These are phyloP conservation scores for Bradypus variegatus DNA, from an alignment of 2,797 vertebrate genomes.

Conservation along the genomic window DNA sequence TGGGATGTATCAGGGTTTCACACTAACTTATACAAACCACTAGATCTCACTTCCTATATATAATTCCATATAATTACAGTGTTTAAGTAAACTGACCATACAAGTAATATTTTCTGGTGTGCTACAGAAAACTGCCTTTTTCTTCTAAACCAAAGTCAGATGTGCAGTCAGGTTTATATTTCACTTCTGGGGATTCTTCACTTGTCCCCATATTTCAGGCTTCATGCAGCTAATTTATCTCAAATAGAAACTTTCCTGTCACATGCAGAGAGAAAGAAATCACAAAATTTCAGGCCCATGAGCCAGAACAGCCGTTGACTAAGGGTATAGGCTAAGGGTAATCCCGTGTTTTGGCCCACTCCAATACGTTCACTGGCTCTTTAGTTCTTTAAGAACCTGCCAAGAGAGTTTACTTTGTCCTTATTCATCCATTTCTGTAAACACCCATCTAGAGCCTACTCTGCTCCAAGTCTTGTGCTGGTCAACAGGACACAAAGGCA, in stretches of 20 bases:
- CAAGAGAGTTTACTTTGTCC: slow-evolving; percentile 8
- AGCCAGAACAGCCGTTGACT: not conserved
- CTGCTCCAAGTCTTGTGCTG: not conserved
- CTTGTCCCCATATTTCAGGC: not conserved
- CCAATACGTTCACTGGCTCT: not conserved
- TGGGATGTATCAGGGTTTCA: too few relatives aligned
- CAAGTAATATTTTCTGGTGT: too few relatives aligned
- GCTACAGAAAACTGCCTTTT: not conserved
- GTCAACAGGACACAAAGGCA: not conserved
- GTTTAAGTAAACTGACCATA: too few relatives aligned
- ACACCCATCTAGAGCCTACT: not conserved
- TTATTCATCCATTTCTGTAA: not conserved
- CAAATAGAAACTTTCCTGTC: not conserved
- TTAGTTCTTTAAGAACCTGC: not conserved
- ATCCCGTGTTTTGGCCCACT: not conserved
- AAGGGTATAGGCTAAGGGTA: not conserved
- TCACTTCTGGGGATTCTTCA: not conserved
- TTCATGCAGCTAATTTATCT: not conserved
- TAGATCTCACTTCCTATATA: too few relatives aligned
- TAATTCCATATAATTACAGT: too few relatives aligned
- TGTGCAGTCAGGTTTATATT: not conserved
- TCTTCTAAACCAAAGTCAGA: not conserved
- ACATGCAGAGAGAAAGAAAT: not conserved
- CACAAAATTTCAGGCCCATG: not conserved
- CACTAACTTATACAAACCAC: too few relatives aligned